Conservation (phyloP, 1,140 invertebrate species). For the Psilanteris sp. region DNA sequence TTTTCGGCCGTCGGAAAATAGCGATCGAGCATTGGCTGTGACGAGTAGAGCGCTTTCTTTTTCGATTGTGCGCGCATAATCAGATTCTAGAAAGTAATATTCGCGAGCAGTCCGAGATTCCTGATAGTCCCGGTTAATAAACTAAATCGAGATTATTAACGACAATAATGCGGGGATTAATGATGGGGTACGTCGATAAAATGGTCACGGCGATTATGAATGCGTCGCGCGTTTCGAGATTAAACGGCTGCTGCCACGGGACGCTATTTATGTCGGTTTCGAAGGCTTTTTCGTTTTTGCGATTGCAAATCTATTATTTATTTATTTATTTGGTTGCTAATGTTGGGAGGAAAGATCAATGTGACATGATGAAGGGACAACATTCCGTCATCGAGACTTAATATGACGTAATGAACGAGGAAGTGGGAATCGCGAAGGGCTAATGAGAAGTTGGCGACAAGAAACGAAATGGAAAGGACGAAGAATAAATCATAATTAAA, state of each 20-base stretch:
- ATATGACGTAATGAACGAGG: too few relatives aligned
- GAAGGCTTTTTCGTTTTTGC: not conserved
- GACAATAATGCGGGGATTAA: conserved; percentile 23
- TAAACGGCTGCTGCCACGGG: not conserved
- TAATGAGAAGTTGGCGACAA: too few relatives aligned
- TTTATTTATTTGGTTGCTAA: too few relatives aligned
- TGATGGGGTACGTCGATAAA: conserved; percentile 11
- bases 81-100: conserved; percentile 46
- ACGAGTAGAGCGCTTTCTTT: conserved; percentile 32
- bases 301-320: too few relatives aligned
- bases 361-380: too few relatives aligned
- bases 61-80: conserved; percentile 27
- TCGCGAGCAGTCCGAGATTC: conserved; percentile 11
- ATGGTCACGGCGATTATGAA: conserved; percentile 1
- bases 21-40: conserved; percentile 6
- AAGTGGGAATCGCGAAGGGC: too few relatives aligned
- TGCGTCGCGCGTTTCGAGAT: not conserved
- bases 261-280: too few relatives aligned
- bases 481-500: too few relatives aligned
- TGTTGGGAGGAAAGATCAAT: too few relatives aligned
- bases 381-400: too few relatives aligned
- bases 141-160: conserved; percentile 29
- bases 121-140: conserved; percentile 21
- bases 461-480: too few relatives aligned
- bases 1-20: conserved; percentile 10